Conservation (phyloP, 2,113 vertebrate genomes). For the Sigmodon hispidus region DNA sequence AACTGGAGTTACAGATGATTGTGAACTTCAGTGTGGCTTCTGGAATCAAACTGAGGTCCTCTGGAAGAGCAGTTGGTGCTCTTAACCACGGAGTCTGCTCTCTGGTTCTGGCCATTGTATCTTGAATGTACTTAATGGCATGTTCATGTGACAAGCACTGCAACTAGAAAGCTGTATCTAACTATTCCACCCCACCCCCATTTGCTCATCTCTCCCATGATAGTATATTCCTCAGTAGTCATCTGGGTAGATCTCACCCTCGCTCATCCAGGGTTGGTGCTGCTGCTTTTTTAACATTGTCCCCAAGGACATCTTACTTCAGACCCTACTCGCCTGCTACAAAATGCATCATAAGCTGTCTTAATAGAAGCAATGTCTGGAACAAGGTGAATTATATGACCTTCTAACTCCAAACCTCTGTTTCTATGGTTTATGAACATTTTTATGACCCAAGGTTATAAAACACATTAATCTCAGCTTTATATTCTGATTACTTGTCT, state of each 20-base stretch:
- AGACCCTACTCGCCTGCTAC: not conserved
- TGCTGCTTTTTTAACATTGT: not conserved
- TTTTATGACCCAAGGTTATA: constrained; percentile 65
- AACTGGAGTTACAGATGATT: not conserved
- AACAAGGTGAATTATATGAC: constrained; percentile 71
- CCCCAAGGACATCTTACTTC: not conserved
- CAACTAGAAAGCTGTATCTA: not conserved
- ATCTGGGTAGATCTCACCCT: not conserved
- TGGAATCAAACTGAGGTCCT: not conserved
- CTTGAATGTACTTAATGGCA: not conserved
- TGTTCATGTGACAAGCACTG: not conserved
- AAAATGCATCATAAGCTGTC: constrained; percentile 38
- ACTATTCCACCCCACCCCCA: not conserved
- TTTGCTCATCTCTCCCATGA: not conserved
- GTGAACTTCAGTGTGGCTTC: not conserved
- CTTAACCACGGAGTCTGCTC: not conserved
- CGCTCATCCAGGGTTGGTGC: not conserved
- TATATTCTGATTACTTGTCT: constrained; percentile 69
- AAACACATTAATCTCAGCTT: constrained; percentile 69
- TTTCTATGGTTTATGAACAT: constrained; percentile 57
- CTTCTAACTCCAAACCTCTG: constrained; percentile 62
- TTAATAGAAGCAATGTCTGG: constrained; percentile 36
- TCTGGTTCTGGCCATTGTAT: not conserved
- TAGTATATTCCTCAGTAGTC: not conserved
- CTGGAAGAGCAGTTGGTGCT: not conserved